Evolutionary conservation across 2,797 vertebrate species (phyloP).

Genomic region (Semotilus atromaculatus): DNA sequence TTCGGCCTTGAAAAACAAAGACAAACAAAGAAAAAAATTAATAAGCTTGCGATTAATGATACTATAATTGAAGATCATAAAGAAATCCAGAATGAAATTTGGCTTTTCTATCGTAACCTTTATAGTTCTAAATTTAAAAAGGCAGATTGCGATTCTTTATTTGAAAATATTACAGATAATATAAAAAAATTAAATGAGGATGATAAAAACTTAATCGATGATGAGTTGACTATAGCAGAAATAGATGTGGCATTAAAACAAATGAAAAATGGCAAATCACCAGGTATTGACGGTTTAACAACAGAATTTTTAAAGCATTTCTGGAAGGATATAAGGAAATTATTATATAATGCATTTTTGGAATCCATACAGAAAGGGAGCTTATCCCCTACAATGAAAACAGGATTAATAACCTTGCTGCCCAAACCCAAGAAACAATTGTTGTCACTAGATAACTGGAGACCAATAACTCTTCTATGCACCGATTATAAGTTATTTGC

Average conservation of each 20-base stretch:
- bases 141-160: background rate
- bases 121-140: background rate
- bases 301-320: background rate
- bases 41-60: background rate
- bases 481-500: background rate
- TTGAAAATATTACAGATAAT: background rate
- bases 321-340: background rate
- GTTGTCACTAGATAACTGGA: background rate
- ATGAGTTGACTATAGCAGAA: background rate
- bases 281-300: background rate
- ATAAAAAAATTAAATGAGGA: background rate
- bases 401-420: background rate
- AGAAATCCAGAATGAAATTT: background rate
- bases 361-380: background rate
- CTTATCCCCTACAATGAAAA: background rate
- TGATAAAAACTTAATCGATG: background rate
- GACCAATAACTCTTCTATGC: background rate
- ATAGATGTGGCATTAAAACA: background rate
- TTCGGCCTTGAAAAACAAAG: too few relatives aligned
- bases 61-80: background rate
- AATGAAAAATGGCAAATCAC: background rate
- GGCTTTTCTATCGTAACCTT: background rate
- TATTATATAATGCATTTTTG: slow-evolving; percentile 1
- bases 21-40: too few relatives aligned
- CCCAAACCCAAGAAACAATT: slow-evolving; percentile 5